Conservation (phyloP, 2,888 invertebrate species). For the Brachyopa scutellaris region DNA sequence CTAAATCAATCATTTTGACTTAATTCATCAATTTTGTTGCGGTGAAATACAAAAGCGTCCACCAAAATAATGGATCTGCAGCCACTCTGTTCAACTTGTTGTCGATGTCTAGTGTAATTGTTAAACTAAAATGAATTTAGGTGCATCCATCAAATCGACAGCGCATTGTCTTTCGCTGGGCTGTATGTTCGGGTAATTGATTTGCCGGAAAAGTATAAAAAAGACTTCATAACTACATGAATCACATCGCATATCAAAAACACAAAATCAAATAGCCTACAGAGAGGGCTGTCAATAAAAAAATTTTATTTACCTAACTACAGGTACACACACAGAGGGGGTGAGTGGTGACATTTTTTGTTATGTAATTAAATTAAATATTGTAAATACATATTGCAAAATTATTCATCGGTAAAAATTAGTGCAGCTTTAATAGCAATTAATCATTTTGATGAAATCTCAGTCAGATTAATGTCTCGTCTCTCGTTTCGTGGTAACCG, state of each 20-base stretch:
- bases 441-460: slow-evolving; percentile 36
- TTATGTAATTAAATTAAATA: background rate
- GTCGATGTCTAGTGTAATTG: slow-evolving; percentile 44
- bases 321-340: too few species aligned
- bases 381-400: background rate
- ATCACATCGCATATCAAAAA: slow-evolving; percentile 20
- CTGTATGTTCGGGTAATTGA: slow-evolving; percentile 37
- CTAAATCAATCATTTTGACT: slow-evolving; percentile 56
- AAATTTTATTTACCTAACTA: too few species aligned
- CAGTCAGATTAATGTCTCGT: background rate
- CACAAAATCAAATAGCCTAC: background rate
- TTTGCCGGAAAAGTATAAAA: slow-evolving; percentile 26
- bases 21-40: slow-evolving; percentile 49
- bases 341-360: too few species aligned
- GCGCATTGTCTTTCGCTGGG: slow-evolving; percentile 27
- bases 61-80: slow-evolving; percentile 21
- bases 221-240: too few species aligned
- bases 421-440: slow-evolving; percentile 11
- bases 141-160: slow-evolving; percentile 66
- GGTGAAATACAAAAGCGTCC: slow-evolving; percentile 40
- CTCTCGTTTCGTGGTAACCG: background rate
- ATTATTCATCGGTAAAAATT: background rate
- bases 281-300: slow-evolving; percentile 14
- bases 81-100: slow-evolving; percentile 17
- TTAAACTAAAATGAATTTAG: slow-evolving; percentile 59